Evolutionary conservation across 2,888 invertebrate species (phyloP), one percentile per base, ranked within the genome.

Genomic region (Lithophane socia): DNA sequence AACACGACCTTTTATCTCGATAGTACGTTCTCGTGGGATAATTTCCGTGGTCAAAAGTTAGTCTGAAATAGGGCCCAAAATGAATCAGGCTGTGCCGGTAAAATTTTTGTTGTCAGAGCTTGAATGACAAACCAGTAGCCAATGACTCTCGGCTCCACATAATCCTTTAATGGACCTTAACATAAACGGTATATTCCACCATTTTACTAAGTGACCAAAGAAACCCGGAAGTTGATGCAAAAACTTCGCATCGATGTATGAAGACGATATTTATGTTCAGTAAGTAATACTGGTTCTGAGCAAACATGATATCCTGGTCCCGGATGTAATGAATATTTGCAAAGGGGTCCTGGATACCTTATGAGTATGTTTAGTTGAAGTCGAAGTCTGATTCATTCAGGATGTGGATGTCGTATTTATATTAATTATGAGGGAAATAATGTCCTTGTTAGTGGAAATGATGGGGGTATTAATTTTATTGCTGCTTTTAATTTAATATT

Each of bases 391-490:
- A 54, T n/a, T 77, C 84, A 71, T 54, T 12, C 84, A 80, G 83
- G 84, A 84, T 77, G 77, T 64, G 44, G 3, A 75, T 21, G 69
- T 73, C 81, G 54, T 56, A 71, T 76, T 75, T 68, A 24, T 83
- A 84, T 70, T 84, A 80, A 84, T 83, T 84, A 84, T 70, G 61
- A 66, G 44, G 37, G 56, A 70, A 80, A 69, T 82, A 42, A 72
- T 80, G 75, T 76, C 75, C 77, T 80, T 75, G 56, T 84, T 84
- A 56, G 74, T 80, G 67, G 65, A 61, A 67, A 74, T 13, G 12
- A 44, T 76, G 44, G 18, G 42, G 44, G 18, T 24, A 61, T 47
- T 68, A 60, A 75, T 75, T 69, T 56, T 66, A 70, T 58, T 67
- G 18, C 29, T 56, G 44, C 42, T 56, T 66, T 80, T 61, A n/a